A percentile compares a stretch with the other conserved stretches of the same genome.
Conservation (phyloP, 1,140 invertebrate genomes). For the Dolichoris vasculosae region DNA sequence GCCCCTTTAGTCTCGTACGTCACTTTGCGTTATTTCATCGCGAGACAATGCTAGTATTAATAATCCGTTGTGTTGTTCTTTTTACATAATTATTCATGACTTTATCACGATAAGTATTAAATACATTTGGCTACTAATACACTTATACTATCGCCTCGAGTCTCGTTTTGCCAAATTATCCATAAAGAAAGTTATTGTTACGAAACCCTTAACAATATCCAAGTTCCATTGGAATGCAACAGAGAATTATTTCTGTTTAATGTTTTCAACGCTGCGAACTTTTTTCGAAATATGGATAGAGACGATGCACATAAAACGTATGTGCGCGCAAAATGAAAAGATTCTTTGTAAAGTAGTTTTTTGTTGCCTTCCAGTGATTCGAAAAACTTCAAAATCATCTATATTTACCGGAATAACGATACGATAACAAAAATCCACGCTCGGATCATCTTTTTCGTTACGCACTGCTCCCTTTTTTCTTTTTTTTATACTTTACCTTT, state of each 20-base stretch:
- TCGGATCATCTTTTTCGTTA: not conserved
- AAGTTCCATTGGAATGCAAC: not conserved
- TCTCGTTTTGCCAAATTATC: not conserved
- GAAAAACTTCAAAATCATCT: not conserved
- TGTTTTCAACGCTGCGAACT: not conserved
- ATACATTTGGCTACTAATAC: not conserved
- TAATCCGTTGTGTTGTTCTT: not conserved
- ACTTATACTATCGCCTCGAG: not conserved
- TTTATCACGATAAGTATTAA: not conserved
- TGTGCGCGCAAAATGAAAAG: not conserved
- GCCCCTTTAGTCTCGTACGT: not conserved
- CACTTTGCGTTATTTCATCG: not conserved
- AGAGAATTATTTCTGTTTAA: not conserved
- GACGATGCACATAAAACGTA: not conserved
- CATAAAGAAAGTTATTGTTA: not conserved
- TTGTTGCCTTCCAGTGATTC: not conserved
- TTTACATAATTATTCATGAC: not conserved
- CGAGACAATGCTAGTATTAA: not conserved
- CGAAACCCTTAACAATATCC: not conserved
- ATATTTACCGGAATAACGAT: not conserved
- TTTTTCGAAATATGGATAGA: not conserved
- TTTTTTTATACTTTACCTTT: not conserved
- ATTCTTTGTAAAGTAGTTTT: not conserved
- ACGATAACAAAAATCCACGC: not conserved
- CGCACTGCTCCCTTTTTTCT: not conserved